Evolutionary conservation across 53 echinoderm and acorn worm genomes (phyloP).

Genomic region (Luidia sarsii): DNA sequence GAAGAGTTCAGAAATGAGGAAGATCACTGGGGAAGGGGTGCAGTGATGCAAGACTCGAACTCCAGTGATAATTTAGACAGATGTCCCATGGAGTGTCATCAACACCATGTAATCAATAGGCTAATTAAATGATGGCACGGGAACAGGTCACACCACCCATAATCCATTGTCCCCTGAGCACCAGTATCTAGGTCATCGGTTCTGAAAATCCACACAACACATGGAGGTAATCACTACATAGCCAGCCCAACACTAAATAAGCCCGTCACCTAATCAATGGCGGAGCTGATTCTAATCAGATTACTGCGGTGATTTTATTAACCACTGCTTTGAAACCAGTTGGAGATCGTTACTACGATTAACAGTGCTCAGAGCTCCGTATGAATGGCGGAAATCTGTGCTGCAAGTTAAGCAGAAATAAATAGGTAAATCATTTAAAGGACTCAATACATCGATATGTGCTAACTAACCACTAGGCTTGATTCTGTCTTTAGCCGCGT

Average conservation of each 20-base stretch:
- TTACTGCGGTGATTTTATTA: conserved; percentile 46
- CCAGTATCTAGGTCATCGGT: conserved; percentile 1
- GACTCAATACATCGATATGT: too few relatives aligned
- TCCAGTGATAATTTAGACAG: conserved; percentile 51
- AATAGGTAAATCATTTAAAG: too few relatives aligned
- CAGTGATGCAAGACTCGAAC: neutral
- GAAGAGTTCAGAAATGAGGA: too few relatives aligned
- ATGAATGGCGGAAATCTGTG: too few relatives aligned
- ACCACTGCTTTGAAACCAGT: conserved; percentile 19
- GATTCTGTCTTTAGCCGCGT: too few relatives aligned
- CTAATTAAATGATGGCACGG: conserved; percentile 48
- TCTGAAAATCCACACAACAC: conserved; percentile 10
- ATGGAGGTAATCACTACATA: neutral
- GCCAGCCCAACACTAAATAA: neutral
- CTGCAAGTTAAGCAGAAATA: neutral
- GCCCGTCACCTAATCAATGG: conserved; percentile 35
- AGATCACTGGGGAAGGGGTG: too few relatives aligned
- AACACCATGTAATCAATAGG: conserved; percentile 56
- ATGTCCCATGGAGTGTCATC: conserved; percentile 38
- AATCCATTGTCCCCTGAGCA: conserved; percentile 32
- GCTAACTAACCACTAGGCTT: too few relatives aligned
- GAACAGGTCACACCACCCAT: neutral
- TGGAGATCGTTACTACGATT: neutral
- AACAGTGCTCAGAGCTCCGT: too few relatives aligned
- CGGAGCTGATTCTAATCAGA: conserved; percentile 33